Evolutionary conservation across 2,888 invertebrate genomes (phyloP), one percentile per base, ranked within the genome.

Genomic region (Agrochola circellaris): DNA sequence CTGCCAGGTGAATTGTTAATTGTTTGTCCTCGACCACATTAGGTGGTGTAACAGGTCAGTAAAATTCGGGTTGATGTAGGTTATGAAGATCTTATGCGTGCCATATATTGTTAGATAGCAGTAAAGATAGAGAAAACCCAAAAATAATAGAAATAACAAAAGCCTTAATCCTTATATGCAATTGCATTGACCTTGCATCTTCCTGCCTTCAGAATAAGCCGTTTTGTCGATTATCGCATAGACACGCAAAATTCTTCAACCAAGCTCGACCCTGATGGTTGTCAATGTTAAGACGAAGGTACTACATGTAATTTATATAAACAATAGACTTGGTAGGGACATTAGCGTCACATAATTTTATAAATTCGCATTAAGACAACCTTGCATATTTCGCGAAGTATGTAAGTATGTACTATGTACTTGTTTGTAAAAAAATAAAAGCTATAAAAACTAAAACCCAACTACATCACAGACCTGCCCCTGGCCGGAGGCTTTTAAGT

Each of bases 381-480:
- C 85, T 85, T 85, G 85, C 51, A n/a, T 81, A 54, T 13, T 60
- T 84, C n/a, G 26, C 30, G 20, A 11, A 26, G 42, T 79, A 68
- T 38, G 6, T 82, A 11, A 26, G 42, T 79, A 68, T 38, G 6
- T 82, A 11, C 38, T 26, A 34, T 34, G 34, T 61, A 61, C n/a
- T 72, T 13, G 11, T 11, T 13, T 13, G 42, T 13, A 13, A 45
- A 42, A 42, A 42, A 42, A 42, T 42, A 11, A 11, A 42, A 42
- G 11, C 11, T 42, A 42, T 42, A 9, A 42, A 42, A 42, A 42
- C 11, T n/a, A n/a, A n/a, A n/a, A n/a, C n/a, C n/a, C n/a, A n/a
- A n/a, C n/a, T 42, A 1, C 9, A 42, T n/a, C n/a, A n/a, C n/a
- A n/a, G n/a, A n/a, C n/a, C n/a, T n/a, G n/a, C n/a, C n/a, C n/a